These are phyloP conservation scores for Archivesica marissinica DNA, from an alignment of 1,140 invertebrate genomes.

Conservation along the genomic window DNA sequence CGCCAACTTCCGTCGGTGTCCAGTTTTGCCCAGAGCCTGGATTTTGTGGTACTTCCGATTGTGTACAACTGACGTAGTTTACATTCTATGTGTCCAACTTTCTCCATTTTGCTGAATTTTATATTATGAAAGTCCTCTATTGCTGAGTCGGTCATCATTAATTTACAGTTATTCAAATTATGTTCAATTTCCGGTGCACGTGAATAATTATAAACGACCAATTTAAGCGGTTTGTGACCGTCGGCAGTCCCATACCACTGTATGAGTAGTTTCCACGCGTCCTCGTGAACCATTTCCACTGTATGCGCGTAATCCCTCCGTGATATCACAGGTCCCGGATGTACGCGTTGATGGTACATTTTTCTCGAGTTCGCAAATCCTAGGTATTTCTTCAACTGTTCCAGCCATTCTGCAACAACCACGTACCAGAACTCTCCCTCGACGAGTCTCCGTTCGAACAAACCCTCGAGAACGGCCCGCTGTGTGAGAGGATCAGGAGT, in stretches of 20 bases:
- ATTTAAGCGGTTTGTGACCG: constrained; percentile 78
- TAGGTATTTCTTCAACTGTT: constrained; percentile 79
- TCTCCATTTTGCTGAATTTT: constrained; percentile 82
- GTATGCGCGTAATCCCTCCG: constrained; percentile 79
- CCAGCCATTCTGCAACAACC: constrained; percentile 80
- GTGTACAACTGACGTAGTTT: constrained; percentile 75
- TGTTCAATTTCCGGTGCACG: constrained; percentile 79
- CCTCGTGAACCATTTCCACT: constrained; percentile 80
- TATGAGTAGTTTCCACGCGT: constrained; percentile 79
- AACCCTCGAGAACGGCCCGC: constrained; percentile 74
- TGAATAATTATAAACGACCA: constrained; percentile 79
- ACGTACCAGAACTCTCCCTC: constrained; percentile 82
- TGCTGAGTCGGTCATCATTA: constrained; percentile 75
- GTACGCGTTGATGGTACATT: constrained; percentile 76
- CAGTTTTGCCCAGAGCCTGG: constrained; percentile 78
- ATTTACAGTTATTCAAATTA: constrained; percentile 80
- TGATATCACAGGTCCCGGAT: constrained; percentile 78
- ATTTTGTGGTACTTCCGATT: constrained; percentile 67
- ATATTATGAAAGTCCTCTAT: constrained; percentile 80
- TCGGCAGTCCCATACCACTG: constrained; percentile 81
- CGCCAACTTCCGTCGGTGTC: constrained; percentile 79
- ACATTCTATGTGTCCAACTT: constrained; percentile 80
- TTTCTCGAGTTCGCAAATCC: constrained; percentile 76
- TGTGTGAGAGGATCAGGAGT: constrained; percentile 78
- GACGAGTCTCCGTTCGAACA: constrained; percentile 74